Base-by-base conservation (phyloP, 2,888 invertebrate genomes). In the Drosophila eohydei region DNA sequence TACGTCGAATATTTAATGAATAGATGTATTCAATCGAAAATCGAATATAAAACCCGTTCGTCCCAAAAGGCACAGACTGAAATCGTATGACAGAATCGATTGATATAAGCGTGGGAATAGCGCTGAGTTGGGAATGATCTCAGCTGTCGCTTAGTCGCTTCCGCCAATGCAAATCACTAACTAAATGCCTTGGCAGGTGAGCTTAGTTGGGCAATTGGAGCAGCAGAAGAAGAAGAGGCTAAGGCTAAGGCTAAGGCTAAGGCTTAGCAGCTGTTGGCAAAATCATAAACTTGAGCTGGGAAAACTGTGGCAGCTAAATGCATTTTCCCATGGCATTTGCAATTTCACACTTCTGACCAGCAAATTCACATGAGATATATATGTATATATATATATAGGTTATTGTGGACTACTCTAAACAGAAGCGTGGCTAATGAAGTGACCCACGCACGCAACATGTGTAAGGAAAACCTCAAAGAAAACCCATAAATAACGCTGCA, bases 381-480 rank as follows among this genome's bases (percentile, higher is more conserved):
- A 30, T 44, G 16, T 50, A 21, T 21, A 21, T 21, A 21, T 21
- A 21, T 21, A 21, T 21, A 21, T 21, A 21, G 21, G n/a, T 14
- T n/a, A 41, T 56, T 43, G 14, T 44, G 2, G 41, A 16, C 30
- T 28, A 85, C 54, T 85, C 81, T 68, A 73, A 85, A 88, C 84
- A 88, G 84, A 76, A 84, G 84, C 90, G 76, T 71, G 67, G 65
- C 84, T 65, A 84, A 84, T 88, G 60, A 55, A 9, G 38, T n/a
- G 5, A 14, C 28, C 16, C 41, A 50, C 40, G 56, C 34, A 57
- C 16, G 54, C 48, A 58, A 62, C 71, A 77, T 76, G 73, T 78
- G 78, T 61, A 44, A 46, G 46, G 43, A 50, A 58, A 71, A 72
- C 75, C 69, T 48, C 81, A 74, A 54, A 74, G 75, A 81, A 80